These are phyloP conservation scores for Spongia lamella DNA, from an alignment of 37 sponge, comb jelly and placozoan genomes.

Conservation along the genomic window DNA sequence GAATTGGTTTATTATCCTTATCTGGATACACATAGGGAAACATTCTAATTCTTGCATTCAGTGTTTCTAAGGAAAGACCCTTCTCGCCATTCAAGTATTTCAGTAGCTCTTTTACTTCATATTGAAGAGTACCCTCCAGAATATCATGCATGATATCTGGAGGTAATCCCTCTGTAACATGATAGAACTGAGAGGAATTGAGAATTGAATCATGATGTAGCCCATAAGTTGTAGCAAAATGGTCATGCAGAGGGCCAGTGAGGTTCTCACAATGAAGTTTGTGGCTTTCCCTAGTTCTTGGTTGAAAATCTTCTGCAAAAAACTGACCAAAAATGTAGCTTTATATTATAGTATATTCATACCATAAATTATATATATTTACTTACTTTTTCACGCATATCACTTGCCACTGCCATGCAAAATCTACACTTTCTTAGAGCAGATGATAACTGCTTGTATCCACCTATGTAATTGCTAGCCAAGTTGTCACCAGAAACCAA, in stretches of 20 bases:
- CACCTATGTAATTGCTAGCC: too few relatives aligned
- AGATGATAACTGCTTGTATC: too few relatives aligned
- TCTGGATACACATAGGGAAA: conserved; percentile 22
- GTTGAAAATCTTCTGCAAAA: conserved; percentile 7
- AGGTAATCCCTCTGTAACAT: conserved; percentile 30
- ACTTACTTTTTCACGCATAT: too few relatives aligned
- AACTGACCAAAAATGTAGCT: conserved; percentile 13
- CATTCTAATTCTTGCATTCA: not conserved
- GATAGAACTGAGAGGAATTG: conserved; percentile 7
- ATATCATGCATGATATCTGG: conserved; percentile 50
- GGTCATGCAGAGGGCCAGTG: conserved; percentile 24
- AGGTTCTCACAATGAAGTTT: conserved; percentile 15
- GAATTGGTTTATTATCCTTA: conserved; percentile 16
- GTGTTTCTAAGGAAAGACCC: not conserved
- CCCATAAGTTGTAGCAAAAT: conserved; percentile 35
- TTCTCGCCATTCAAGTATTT: not conserved
- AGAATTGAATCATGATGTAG: conserved; percentile 12
- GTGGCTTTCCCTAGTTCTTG: conserved; percentile 12
- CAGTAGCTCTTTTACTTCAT: conserved; percentile 26
- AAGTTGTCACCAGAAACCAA: too few relatives aligned
- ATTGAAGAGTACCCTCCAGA: conserved; percentile 34
- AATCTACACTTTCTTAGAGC: too few relatives aligned
- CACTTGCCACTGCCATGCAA: too few relatives aligned
- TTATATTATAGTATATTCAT: too few relatives aligned
- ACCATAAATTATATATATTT: too few relatives aligned